Base-by-base conservation (phyloP, 1,140 invertebrate genomes). In the Monochamus saltuarius region DNA sequence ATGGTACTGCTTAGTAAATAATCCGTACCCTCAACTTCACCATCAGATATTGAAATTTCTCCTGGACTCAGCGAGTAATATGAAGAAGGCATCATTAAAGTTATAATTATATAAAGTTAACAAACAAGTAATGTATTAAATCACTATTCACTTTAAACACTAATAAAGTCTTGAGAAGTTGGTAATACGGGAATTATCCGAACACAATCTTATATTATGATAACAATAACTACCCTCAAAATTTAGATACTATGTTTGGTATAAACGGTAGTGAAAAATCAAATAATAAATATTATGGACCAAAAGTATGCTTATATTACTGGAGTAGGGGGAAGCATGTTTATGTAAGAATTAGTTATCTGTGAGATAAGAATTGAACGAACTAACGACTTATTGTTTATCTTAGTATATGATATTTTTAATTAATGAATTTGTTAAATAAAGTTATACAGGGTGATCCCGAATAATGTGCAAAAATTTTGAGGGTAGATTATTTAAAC, bases 1-100 rank as follows among this genome's bases (percentile, higher is more conserved):
- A 83, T 83, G 3, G 81, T 83, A 45, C 81, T 82, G 47, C 81
- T 83, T n/a, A 83, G 77, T 46, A 84, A 75, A 72, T 82, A 84
- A 67, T 83, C 83, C 0, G 81, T 80, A 55, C 82, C 82, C 70
- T 84, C 83, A 66, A 84, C 70, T 73, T 84, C 83, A 59, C 79
- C 67, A 62, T 77, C 75, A 4, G 73, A 77, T 50, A 74, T 68
- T 7, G 72, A 73, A 13, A 75, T 69, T 55, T 72, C 74, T 16
- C 69, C 72, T 8, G 73, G 72, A 68, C 69, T 73, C 14, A 65
- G 57, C 1, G 72, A 70, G 63, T 65, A 70, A 64, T 65, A 74
- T 8, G 71, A 67, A 3, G 67, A 65, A 22, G 71, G 71, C 71
- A 73, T 73, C 38, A 47, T 53, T 55, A 56, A 56, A 37, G 42